Conservation (phyloP, 2,797 vertebrate species). For the Darevskia nairensis region DNA sequence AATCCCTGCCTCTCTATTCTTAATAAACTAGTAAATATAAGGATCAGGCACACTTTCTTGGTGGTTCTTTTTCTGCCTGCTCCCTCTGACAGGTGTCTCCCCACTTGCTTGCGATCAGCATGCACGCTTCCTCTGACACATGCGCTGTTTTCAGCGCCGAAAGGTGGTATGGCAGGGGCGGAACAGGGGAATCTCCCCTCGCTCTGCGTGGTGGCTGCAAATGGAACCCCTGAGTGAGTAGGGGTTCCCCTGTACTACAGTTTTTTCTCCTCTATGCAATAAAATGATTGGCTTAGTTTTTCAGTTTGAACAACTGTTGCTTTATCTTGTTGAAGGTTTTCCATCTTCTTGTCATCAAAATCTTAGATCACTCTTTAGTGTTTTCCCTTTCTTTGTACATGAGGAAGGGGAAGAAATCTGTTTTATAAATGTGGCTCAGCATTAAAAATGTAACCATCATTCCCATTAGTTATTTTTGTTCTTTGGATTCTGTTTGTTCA, state of each 20-base stretch:
- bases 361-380: background rate
- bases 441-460: background rate
- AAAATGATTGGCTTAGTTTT: background rate
- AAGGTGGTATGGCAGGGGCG: too few relatives aligned
- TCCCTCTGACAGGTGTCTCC: too few relatives aligned
- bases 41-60: background rate
- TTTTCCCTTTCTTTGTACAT: background rate
- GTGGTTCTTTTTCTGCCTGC: background rate
- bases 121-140: too few relatives aligned
- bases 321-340: background rate
- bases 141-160: too few relatives aligned
- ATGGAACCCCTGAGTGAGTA: too few relatives aligned
- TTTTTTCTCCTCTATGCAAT: background rate
- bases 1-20: background rate
- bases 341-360: background rate
- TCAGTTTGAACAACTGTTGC: background rate
- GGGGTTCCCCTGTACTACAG: too few relatives aligned
- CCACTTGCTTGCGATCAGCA: too few relatives aligned
- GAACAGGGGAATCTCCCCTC: too few relatives aligned
- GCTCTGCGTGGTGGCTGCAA: too few relatives aligned
- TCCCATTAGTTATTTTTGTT: background rate
- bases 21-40: background rate
- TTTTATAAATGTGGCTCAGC: constrained; percentile 13
- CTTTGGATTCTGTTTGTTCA: background rate
- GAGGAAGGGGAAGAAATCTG: background rate